Conservation (phyloP, 2,888 invertebrate species). For the Drosophila phalerata region DNA sequence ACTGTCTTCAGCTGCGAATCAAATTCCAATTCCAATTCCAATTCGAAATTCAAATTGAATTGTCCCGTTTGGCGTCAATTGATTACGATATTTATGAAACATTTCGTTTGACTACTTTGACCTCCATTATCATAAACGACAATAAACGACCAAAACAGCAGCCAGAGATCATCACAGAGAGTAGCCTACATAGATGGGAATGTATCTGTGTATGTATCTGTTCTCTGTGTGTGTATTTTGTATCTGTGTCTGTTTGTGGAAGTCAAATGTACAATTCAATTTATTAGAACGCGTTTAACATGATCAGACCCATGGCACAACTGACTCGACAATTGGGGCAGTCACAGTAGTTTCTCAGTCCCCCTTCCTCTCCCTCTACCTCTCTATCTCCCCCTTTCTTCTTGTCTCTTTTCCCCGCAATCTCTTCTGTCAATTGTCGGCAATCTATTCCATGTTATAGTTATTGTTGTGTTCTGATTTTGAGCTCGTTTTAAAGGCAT, state of each 20-base stretch:
- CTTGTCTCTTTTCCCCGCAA: background rate
- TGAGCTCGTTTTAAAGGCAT: constrained; percentile 17
- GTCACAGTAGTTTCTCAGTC: constrained; percentile 15
- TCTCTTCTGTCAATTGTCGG: constrained; percentile 55
- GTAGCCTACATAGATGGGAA: background rate
- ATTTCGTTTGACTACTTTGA: constrained; percentile 84
- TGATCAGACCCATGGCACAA: constrained; percentile 56
- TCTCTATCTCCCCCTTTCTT: background rate
- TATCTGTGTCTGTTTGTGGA: constrained; percentile 32
- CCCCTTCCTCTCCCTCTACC: background rate
- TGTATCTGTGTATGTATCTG: background rate
- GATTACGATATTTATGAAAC: constrained; percentile 83
- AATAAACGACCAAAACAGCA: constrained; percentile 56
- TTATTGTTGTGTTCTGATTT: constrained; percentile 57
- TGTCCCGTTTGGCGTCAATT: constrained; percentile 69
- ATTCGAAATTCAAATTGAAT: constrained; percentile 56
- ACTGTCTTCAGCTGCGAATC: constrained; percentile 38
- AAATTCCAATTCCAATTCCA: constrained; percentile 66
- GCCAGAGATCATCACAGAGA: constrained; percentile 20
- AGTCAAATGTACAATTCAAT: constrained; percentile 82
- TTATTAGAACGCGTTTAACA: constrained; percentile 79
- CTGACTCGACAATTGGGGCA: constrained; percentile 61
- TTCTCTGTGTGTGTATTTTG: constrained; percentile 4
- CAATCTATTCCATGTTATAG: constrained; percentile 56
- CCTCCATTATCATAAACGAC: constrained; percentile 83